A percentile compares a stretch with the other conserved stretches of the same genome.
Conservation (phyloP, 1,140 invertebrate genomes). For the Drosophila rhopaloa region DNA sequence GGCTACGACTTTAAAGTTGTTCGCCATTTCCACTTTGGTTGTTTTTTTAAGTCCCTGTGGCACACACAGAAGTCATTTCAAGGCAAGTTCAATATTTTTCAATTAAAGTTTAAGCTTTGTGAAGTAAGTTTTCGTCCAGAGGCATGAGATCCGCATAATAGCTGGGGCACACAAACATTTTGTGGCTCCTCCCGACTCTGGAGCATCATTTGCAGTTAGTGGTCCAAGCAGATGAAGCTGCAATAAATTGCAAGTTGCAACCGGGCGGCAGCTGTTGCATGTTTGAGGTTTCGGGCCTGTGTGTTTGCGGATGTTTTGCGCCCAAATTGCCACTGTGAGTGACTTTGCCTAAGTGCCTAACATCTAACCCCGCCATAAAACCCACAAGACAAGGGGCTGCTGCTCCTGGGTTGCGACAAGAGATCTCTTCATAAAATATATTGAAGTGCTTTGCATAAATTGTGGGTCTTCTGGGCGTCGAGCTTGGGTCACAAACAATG, state of each 20-base stretch:
- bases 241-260: slow-evolving; percentile 73
- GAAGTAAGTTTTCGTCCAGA: slow-evolving; percentile 1
- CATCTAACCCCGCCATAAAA: neutral
- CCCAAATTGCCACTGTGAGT: slow-evolving; percentile 59
- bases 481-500: slow-evolving; percentile 26
- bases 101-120: slow-evolving; percentile 14
- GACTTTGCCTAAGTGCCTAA: slow-evolving; percentile 52
- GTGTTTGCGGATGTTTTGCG: slow-evolving; percentile 36
- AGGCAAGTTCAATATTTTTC: neutral
- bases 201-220: slow-evolving; percentile 32
- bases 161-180: slow-evolving; percentile 5
- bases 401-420: slow-evolving; percentile 36
- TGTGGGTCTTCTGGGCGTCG: slow-evolving; percentile 7
- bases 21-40: no score
- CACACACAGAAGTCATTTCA: no score
- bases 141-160: neutral
- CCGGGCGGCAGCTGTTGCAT: slow-evolving; percentile 67
- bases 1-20: no score
- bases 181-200: slow-evolving; percentile 2
- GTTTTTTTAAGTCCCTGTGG: no score
- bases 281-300: slow-evolving; percentile 34
- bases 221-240: slow-evolving; percentile 41
- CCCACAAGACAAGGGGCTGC: slow-evolving; percentile 35
- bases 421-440: slow-evolving; percentile 71
- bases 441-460: slow-evolving; percentile 64